Conservation (phyloP, 64 coral and sea anemone species). For the Porites australiensis region DNA sequence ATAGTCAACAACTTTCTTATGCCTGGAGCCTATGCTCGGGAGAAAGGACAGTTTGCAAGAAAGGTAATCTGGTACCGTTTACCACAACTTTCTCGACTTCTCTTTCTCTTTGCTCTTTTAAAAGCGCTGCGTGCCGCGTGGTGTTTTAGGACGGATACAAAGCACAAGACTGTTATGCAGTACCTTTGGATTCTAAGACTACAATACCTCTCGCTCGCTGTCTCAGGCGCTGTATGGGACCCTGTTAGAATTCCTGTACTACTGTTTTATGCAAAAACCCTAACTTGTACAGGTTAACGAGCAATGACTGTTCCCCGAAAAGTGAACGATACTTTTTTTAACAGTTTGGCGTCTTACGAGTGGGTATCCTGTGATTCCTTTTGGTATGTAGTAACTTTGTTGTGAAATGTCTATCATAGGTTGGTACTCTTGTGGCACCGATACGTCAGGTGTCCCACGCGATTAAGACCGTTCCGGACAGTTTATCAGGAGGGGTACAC, state of each 20-base stretch:
- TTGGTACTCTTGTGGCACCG: conserved; percentile 83
- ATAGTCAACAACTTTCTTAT: conserved; percentile 88
- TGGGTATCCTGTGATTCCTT: not conserved
- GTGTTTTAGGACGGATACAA: too few species aligned
- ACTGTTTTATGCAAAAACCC: too few species aligned
- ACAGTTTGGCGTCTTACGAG: not conserved
- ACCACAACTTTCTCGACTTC: not conserved
- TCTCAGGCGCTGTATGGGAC: too few species aligned
- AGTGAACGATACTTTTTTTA: too few species aligned
- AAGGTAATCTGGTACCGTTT: conserved; percentile 67
- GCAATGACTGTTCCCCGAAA: too few species aligned
- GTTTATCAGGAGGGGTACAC: conserved; percentile 93
- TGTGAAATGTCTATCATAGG: conserved; percentile 44
- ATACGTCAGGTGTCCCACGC: conserved; percentile 94
- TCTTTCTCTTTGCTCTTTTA: not conserved
- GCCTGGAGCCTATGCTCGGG: conserved; percentile 87
- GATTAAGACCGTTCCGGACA: conserved; percentile 92
- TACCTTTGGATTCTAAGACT: too few species aligned
- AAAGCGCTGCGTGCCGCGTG: too few species aligned
- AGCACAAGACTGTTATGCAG: too few species aligned
- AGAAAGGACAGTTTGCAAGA: conserved; percentile 98
- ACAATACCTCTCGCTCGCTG: too few species aligned
- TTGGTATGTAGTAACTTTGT: not conserved
- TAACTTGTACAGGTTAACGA: too few species aligned
- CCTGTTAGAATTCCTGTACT: too few species aligned